These are phyloP conservation scores for Pecten maximus DNA, from an alignment of 2,888 invertebrate species.

Conservation along the genomic window DNA sequence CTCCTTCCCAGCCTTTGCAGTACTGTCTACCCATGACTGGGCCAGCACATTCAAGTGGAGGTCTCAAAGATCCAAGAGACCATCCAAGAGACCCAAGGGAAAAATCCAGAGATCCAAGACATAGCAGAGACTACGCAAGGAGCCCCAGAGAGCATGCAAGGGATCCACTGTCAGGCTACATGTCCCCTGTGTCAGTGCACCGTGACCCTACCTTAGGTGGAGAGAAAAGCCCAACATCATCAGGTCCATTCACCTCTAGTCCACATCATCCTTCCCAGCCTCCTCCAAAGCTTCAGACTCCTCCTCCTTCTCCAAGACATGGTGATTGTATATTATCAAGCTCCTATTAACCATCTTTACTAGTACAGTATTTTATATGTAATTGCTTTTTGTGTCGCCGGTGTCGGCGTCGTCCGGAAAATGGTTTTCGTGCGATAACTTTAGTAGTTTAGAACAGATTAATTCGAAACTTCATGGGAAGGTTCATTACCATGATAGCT, in stretches of 20 bases:
- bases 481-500: too few species aligned
- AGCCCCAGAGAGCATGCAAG: not conserved
- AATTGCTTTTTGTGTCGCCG: too few species aligned
- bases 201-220: not conserved
- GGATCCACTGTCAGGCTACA: not conserved
- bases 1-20: not conserved
- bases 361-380: too few species aligned
- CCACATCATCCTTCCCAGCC: constrained; percentile 36
- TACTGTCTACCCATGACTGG: not conserved
- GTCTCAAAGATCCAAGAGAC: not conserved
- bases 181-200: not conserved
- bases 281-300: constrained; percentile 37
- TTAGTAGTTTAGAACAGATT: too few species aligned
- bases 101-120: not conserved
- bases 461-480: too few species aligned
- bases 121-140: not conserved
- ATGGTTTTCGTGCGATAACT: too few species aligned
- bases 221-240: not conserved
- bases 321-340: not conserved
- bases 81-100: not conserved
- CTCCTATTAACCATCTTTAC: not conserved
- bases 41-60: not conserved
- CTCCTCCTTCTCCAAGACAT: constrained; percentile 31
- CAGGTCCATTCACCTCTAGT: constrained; percentile 28
- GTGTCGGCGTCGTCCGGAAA: too few species aligned